Percentiles rank a stretch among this genome's conserved stretches.
These are phyloP conservation scores for Nephrotoma guestfalica DNA, from an alignment of 2,888 invertebrate genomes.

Conservation along the genomic window DNA sequence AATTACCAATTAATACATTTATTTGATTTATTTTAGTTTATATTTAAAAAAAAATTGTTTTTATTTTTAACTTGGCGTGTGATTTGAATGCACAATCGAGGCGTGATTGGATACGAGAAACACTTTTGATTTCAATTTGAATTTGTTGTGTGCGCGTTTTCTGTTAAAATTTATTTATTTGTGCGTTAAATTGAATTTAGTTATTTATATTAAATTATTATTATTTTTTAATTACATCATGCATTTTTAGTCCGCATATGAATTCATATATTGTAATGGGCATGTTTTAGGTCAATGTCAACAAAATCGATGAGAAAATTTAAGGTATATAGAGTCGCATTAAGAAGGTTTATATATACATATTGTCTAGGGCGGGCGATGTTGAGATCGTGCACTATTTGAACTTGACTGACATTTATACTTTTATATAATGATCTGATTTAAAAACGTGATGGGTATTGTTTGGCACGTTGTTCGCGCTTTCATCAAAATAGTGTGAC, in stretches of 20 bases:
- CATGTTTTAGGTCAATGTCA: constrained; percentile 4
- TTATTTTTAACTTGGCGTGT: neutral
- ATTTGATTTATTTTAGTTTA: neutral
- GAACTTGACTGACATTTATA: neutral
- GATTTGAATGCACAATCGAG: neutral
- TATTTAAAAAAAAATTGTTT: too few relatives aligned
- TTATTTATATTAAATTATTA: neutral
- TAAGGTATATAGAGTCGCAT: neutral
- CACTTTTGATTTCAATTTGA: neutral
- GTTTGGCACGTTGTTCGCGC: too few relatives aligned
- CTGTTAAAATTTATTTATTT: neutral
- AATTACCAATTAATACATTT: neutral
- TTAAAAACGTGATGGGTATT: neutral
- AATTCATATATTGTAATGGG: neutral
- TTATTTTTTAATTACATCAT: neutral
- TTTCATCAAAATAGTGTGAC: too few relatives aligned
- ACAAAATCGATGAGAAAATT: neutral
- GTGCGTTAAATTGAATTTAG: neutral
- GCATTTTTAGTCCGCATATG: neutral
- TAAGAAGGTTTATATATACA: too few relatives aligned
- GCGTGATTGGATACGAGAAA: neutral
- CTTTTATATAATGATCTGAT: neutral
- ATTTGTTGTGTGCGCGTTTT: neutral
- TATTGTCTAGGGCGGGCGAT: neutral
- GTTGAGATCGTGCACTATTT: neutral